These are phyloP conservation scores for Rhagium mordax DNA, from an alignment of 2,888 invertebrate species.

Conservation along the genomic window DNA sequence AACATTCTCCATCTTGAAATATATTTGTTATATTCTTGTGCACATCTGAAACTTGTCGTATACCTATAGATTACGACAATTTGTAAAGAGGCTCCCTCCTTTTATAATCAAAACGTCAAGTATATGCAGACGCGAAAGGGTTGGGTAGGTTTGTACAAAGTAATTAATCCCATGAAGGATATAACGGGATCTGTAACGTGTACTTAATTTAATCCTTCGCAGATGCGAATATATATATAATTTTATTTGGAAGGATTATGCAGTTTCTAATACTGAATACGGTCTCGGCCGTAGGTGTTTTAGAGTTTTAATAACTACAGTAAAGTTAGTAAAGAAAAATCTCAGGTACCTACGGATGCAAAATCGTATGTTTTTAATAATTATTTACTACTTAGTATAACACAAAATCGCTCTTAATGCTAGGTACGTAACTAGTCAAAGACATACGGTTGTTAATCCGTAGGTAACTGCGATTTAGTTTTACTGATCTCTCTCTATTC, in stretches of 20 bases:
- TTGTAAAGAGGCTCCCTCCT: slow-evolving; percentile 2
- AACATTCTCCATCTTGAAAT: background rate
- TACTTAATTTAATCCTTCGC: slow-evolving; percentile 8
- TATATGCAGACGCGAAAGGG: slow-evolving; percentile 2
- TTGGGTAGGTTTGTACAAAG: background rate
- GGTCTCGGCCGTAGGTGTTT: background rate
- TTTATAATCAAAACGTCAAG: slow-evolving; percentile 12
- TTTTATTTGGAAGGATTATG: background rate
- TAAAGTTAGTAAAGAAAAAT: too few species aligned
- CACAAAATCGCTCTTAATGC: too few species aligned
- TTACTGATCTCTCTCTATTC: too few species aligned
- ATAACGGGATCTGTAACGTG: background rate
- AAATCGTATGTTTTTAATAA: too few species aligned
- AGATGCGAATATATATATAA: background rate
- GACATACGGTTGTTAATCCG: too few species aligned
- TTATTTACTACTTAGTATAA: too few species aligned
- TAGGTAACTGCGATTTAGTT: too few species aligned
- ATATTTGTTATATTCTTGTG: background rate
- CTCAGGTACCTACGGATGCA: too few species aligned
- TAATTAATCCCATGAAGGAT: background rate
- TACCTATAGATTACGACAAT: background rate
- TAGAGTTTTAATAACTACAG: too few species aligned
- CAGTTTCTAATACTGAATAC: background rate
- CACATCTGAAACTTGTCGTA: too few species aligned
- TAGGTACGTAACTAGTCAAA: too few species aligned